These are phyloP conservation scores for Charaxes varanes DNA, from an alignment of 1,140 invertebrate species.

Conservation along the genomic window DNA sequence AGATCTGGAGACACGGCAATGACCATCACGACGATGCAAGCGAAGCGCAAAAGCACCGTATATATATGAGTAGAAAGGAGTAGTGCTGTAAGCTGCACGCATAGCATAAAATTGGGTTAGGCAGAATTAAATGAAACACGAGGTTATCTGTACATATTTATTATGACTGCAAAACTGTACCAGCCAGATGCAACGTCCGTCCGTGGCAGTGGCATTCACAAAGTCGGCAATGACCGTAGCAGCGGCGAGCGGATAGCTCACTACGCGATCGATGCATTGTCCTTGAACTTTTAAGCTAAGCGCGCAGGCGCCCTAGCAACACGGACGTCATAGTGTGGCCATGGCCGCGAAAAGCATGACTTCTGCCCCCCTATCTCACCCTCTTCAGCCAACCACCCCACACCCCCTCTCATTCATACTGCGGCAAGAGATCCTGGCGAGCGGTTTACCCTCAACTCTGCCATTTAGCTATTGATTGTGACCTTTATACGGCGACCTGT, in stretches of 20 bases:
- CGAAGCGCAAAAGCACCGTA: too few species aligned
- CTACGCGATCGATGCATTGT: conserved; percentile 51
- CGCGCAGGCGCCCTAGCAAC: conserved; percentile 41
- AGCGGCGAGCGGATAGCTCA: conserved; percentile 28
- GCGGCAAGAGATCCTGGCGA: conserved; percentile 20
- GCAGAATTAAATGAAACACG: too few species aligned
- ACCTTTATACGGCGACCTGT: conserved; percentile 45
- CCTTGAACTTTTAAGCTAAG: conserved; percentile 46
- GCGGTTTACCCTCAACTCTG: conserved; percentile 44
- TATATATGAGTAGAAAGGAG: not conserved
- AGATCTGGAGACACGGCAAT: too few species aligned
- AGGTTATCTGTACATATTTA: not conserved
- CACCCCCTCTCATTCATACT: conserved; percentile 41
- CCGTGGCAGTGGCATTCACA: conserved; percentile 49
- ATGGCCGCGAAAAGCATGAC: conserved; percentile 51
- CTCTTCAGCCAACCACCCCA: conserved; percentile 10
- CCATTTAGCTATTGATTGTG: conserved; percentile 55
- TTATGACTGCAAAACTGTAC: conserved; percentile 14
- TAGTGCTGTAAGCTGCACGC: not conserved
- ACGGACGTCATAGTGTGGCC: conserved; percentile 57
- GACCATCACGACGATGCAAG: too few species aligned
- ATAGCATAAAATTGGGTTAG: too few species aligned
- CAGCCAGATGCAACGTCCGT: conserved; percentile 14
- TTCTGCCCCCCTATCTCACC: conserved; percentile 15
- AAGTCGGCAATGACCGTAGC: conserved; percentile 45